phyloP scores from a whole-genome alignment of 64 coral and sea anemone species.

The Trachythela sp. region DNA sequence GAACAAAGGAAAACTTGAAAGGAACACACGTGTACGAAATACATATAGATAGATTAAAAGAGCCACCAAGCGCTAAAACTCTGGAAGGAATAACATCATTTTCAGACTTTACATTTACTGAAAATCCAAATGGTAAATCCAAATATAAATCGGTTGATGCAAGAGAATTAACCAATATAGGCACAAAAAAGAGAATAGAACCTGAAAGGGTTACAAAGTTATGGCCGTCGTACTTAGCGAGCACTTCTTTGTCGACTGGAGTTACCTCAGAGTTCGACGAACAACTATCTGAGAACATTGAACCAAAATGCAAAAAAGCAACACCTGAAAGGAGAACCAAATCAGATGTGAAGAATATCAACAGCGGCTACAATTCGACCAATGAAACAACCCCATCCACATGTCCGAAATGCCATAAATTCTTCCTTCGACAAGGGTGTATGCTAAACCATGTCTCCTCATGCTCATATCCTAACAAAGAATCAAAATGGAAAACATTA shows the following conservation, averaged over 20 bases:
- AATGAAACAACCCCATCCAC: not conserved
- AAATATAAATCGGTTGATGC: not conserved
- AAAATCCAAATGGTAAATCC: not conserved
- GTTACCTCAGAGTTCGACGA: conserved; percentile 8
- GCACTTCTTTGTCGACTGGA: not conserved
- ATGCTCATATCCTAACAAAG: not conserved
- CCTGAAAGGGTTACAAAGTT: not conserved
- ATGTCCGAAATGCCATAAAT: not conserved
- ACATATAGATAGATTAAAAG: conserved; percentile 12
- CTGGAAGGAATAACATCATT: conserved; percentile 41
- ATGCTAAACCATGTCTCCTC: not conserved
- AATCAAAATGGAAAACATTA: not conserved
- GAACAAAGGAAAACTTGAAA: conserved; percentile 35
- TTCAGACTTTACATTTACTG: conserved; percentile 16
- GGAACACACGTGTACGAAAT: conserved; percentile 57
- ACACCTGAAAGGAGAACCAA: not conserved
- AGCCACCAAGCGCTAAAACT: conserved; percentile 44
- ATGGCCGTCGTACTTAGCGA: not conserved
- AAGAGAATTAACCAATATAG: not conserved
- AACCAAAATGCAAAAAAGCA: not conserved
- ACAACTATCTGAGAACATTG: not conserved
- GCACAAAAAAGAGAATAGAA: not conserved
- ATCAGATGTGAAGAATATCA: not conserved
- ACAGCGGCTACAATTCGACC: not conserved
- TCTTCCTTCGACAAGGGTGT: not conserved